These are phyloP conservation scores for Aphrophora alni DNA, from an alignment of 2,888 invertebrate species.

Conservation along the genomic window DNA sequence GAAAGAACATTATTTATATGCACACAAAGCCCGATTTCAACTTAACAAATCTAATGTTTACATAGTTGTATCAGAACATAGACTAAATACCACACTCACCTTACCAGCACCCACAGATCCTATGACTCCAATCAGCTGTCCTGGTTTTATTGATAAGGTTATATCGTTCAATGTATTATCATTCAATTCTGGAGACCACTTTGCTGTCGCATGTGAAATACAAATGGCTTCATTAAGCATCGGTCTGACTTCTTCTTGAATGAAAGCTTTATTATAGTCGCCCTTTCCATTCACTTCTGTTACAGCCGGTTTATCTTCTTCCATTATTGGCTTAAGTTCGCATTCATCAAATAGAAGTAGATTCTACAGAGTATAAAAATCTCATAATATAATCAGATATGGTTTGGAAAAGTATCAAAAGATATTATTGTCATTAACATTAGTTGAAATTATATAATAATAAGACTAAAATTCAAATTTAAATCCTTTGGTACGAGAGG, in stretches of 20 bases:
- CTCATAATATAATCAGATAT: too few relatives aligned
- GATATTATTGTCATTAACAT: too few relatives aligned
- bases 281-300: not conserved
- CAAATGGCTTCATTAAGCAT: not conserved
- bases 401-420: too few relatives aligned
- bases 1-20: too few relatives aligned
- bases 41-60: too few relatives aligned
- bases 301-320: not conserved
- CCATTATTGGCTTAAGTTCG: not conserved
- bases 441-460: too few relatives aligned
- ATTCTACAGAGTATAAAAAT: not conserved
- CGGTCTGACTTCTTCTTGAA: not conserved
- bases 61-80: too few relatives aligned
- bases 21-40: too few relatives aligned
- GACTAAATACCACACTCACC: too few relatives aligned
- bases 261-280: not conserved
- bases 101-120: conserved; percentile 75
- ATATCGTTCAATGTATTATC: conserved; percentile 64
- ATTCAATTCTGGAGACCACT: conserved; percentile 67
- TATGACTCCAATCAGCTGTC: conserved; percentile 67
- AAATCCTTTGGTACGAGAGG: too few relatives aligned
- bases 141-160: conserved; percentile 63
- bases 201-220: conserved; percentile 69
- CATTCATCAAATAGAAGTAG: not conserved
- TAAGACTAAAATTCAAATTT: too few relatives aligned